Evolutionary conservation across 2,113 vertebrate species (phyloP), one percentile per base, ranked within the genome.

Genomic region (Oncorhynchus masou): DNA sequence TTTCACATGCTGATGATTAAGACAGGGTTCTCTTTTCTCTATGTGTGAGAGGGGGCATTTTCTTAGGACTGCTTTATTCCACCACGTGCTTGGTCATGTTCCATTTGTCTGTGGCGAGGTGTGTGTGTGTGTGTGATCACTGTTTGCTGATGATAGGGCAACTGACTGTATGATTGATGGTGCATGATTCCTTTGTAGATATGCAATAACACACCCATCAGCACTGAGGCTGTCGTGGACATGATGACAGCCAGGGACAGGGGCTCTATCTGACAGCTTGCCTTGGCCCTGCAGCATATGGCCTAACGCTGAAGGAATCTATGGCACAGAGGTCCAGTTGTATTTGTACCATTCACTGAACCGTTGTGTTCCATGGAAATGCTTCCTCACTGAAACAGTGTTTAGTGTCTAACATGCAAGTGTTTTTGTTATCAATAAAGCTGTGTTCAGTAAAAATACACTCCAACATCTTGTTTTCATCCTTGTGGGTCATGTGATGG

Each of bases 391-490:
- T 74, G 57, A 74, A 70, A 70, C 24, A 29, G n/a, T 39, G 29
- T 68, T 20, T 70, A 54, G 34, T 49, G 16, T 75, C 25, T 65
- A 65, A 20, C 1, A 54, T 66, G 25, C 27, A 66, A 85, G 65
- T 76, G 2, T 75, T 84, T 75, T 84, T 73, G 70, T 77, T 59
- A 49, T 73, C 7, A 77, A 80, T 67, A 81, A 81, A 76, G 29
- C 19, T 27, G 15, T 80, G 16, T 59, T 54, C 64, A 68, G 59
- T 71, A 49, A 79, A 19, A 65, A 9, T 54, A 12, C 13, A 20
- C 24, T 51, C 1, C 13, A 1, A 54, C 51, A 15, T 9, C n/a
- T 22, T 24, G n/a, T 62, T 24, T 24, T 62, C 59, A 54, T 54
- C 51, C 12, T 11, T 16, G 51, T 19, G 9, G 39, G 39, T 11